Evolutionary conservation across 2,888 invertebrate species (phyloP).

Genomic region (Tribolium freemani): DNA sequence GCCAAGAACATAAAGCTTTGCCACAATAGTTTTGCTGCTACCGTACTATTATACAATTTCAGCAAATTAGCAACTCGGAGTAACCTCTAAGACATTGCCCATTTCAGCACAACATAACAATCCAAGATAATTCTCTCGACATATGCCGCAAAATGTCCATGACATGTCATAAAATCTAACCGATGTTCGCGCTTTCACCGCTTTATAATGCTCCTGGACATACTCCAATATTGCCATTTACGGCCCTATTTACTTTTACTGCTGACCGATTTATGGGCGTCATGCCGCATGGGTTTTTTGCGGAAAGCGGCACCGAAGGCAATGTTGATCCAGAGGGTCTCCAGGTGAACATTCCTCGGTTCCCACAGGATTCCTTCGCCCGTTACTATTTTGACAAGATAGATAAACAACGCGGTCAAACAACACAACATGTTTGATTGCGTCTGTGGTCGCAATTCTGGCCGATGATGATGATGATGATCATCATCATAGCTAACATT

Average conservation of each 20-base stretch:
- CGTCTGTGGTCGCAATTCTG: conserved; percentile 20
- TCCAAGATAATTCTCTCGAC: conserved; percentile 20
- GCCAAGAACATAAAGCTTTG: background rate
- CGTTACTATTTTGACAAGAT: conserved; percentile 38
- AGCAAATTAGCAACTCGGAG: background rate
- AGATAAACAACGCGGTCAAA: conserved; percentile 41
- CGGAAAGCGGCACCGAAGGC: background rate
- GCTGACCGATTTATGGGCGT: conserved; percentile 49
- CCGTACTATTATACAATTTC: background rate
- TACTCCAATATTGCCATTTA: conserved; percentile 53
- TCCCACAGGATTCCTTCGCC: conserved; percentile 33
- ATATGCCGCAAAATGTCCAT: conserved; percentile 45
- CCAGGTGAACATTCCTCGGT: conserved; percentile 17
- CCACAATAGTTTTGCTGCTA: background rate
- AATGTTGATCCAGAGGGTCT: conserved; percentile 13
- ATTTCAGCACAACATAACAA: background rate
- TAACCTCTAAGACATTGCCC: background rate
- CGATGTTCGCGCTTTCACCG: conserved; percentile 47
- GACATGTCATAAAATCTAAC: conserved; percentile 49
- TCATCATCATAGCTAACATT: conserved; percentile 43
- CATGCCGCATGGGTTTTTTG: background rate
- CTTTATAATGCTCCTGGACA: conserved; percentile 52
- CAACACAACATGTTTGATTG: conserved; percentile 40
- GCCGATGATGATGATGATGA: conserved; percentile 38
- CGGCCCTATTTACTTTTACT: conserved; percentile 50